Percentiles rank a stretch among this genome's conserved stretches.
Conservation (phyloP, 2,797 vertebrate genomes). For the Eupleurogrammus muticus region DNA sequence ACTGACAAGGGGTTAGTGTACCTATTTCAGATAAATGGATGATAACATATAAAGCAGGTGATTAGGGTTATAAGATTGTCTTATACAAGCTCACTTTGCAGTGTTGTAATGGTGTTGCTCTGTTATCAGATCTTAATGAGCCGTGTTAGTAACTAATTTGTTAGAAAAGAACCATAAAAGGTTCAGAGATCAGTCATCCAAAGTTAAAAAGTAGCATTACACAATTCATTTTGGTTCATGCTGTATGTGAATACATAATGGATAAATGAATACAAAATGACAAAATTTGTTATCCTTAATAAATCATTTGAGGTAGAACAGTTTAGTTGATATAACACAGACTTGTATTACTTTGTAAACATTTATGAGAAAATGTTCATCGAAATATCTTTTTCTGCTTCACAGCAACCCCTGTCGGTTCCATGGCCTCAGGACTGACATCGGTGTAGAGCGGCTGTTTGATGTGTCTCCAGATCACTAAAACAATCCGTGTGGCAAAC, state of each 20-base stretch:
- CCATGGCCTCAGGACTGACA: slow-evolving; percentile 36
- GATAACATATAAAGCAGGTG: too few relatives aligned
- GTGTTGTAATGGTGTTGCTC: slow-evolving; percentile 15
- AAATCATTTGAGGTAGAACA: background rate
- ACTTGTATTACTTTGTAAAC: background rate
- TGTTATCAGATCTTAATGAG: slow-evolving; percentile 20
- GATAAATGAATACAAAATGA: background rate
- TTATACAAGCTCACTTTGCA: background rate
- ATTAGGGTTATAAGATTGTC: background rate
- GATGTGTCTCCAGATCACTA: slow-evolving; percentile 80
- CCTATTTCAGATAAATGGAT: too few relatives aligned
- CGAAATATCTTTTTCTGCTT: slow-evolving; percentile 74
- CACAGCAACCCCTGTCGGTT: slow-evolving; percentile 59
- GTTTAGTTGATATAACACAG: too few relatives aligned
- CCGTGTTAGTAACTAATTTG: background rate
- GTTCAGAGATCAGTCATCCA: slow-evolving; percentile 36
- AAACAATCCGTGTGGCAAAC: slow-evolving; percentile 62
- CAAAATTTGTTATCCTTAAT: slow-evolving; percentile 7
- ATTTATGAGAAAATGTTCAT: slow-evolving; percentile 32
- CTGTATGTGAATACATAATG: background rate
- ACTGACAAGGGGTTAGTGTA: background rate
- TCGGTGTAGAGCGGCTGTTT: slow-evolving; percentile 74
- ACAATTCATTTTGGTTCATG: background rate
- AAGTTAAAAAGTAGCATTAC: background rate
- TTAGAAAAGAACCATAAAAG: slow-evolving; percentile 35